Base-by-base conservation (phyloP, 2,113 vertebrate genomes). In the Pogonocichla stellata region DNA sequence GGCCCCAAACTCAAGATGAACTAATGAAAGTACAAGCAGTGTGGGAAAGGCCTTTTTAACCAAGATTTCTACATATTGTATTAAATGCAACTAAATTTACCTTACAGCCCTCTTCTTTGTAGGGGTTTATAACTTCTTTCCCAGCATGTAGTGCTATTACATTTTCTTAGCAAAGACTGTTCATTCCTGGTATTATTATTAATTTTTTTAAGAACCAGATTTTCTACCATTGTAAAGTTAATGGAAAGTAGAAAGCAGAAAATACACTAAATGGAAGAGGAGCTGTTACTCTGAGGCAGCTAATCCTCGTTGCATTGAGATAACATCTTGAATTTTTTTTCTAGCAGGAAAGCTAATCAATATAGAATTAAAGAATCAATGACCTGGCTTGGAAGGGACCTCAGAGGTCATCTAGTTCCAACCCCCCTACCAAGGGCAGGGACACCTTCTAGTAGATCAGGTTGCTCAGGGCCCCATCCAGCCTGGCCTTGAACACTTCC, bases 391-490 rank as follows among this genome's bases (percentile, higher is more conserved):
- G 28, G 19, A 78, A 45, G 64, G 12, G 62, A 45, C 9, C 6
- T 69, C 51, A 45, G 60, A 69, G 12, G 26, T 86, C 33, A 38
- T 45, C 38, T 28, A 53, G 9, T 45, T 77, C 33, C 26, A 38
- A 2, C 4, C 10, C 2, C 2, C 2, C 11, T 43, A 6, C n/a
- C 17, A 45, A 45, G 22, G 23, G n/a, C 28, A 54, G 40, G 22
- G 14, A 10, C 11, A 43, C 38, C 22, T 43, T 77, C 22, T 11
- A 15, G 12, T 60, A 51, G 26, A 51, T 43, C 31, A 33, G 31
- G 9, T 77, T 86, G 13, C 18, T 69, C 72, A 53, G 22, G 9
- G 8, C 14, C 26, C 6, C 33, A 43, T 77, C 53, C 14, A 53
- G 5, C 33, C 38, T 36, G 36, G 14, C 62, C 34, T 53, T 0